A percentile compares a stretch with the other conserved stretches of the same genome.
These are phyloP conservation scores for Lethenteron camtschaticum DNA, from an alignment of 2,113 vertebrate genomes.

Conservation along the genomic window DNA sequence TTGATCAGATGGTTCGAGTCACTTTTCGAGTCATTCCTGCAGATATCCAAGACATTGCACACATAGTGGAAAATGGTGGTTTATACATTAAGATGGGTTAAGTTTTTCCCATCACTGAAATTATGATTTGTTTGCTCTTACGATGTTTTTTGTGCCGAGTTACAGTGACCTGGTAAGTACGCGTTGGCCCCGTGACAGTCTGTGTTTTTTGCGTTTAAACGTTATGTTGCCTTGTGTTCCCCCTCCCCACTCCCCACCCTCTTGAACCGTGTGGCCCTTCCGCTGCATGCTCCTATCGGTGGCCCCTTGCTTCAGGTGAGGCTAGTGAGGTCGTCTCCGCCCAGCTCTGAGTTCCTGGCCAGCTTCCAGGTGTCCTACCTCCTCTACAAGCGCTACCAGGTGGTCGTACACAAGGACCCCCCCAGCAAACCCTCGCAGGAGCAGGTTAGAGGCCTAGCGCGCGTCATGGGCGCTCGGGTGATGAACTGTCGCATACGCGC, in stretches of 20 bases:
- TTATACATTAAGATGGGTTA: too few relatives aligned
- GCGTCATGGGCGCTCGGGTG: too few relatives aligned
- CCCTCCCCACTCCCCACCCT: slow-evolving; percentile 7
- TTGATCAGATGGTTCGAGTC: too few relatives aligned
- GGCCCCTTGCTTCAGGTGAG: slow-evolving; percentile 64
- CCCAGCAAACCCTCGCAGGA: slow-evolving; percentile 70
- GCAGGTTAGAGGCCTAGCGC: slow-evolving; percentile 53
- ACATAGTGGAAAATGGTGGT: too few relatives aligned
- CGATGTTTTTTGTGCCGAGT: not conserved
- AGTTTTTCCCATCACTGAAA: too few relatives aligned
- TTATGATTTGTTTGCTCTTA: not conserved
- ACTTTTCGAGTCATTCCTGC: too few relatives aligned
- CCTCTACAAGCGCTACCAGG: slow-evolving; percentile 99
- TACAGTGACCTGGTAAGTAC: not conserved
- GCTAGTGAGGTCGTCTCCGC: slow-evolving; percentile 92
- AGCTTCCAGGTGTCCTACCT: slow-evolving; percentile 93
- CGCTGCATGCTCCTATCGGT: slow-evolving; percentile 8
- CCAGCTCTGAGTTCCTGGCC: slow-evolving; percentile 92
- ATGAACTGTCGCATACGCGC: too few relatives aligned
- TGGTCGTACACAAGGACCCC: slow-evolving; percentile 86
- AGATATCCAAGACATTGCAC: too few relatives aligned
- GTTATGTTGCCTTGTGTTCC: slow-evolving; percentile 3
- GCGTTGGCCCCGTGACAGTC: not conserved
- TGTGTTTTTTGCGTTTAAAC: not conserved
- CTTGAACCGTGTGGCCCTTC: too few relatives aligned